Base-by-base conservation (phyloP, 2,888 invertebrate species). In the Lydus trimaculatus region DNA sequence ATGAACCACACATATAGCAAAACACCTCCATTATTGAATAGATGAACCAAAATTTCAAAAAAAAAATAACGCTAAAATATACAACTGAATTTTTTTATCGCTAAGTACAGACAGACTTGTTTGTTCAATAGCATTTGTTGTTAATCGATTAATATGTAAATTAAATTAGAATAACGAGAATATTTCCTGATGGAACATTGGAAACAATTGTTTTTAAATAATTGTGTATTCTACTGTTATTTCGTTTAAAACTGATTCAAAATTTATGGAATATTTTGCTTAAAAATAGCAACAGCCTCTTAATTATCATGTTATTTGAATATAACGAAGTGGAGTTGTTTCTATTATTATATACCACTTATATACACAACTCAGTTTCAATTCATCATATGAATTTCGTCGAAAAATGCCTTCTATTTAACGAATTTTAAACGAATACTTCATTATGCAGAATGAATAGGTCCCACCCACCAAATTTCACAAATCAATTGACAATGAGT, bases 121-220 rank as follows among this genome's bases (percentile, higher is more conserved):
- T 36, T n/a, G n/a, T 48, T 13, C 4, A 20, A 3, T 20, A 48
- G 20, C 20, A 48, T 48, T 48, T 48, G 48, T 48, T 48, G 48
- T 48, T 48, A 48, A 48, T 48, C 43, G 43, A 43, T 43, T 43
- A 43, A 43, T 43, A 48, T 48, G 48, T 48, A 48, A 48, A 48
- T 48, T 20, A 48, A 48, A 48, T 20, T 48, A 48, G 20, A 48
- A 48, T 20, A 48, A 48, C 48, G 20, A 20, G 20, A 23, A 48
- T 20, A 20, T 20, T 48, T 48, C 20, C 48, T 48, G 20, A 48
- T 48, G 48, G 48, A 48, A 20, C 48, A 48, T 20, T 48, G 20
- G 20, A n/a, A 13, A 43, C 43, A 43, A 43, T 43, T 43, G 17
- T 43, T 48, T 48, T 48, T 20, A 20, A 48, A 48, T 48, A 48